Evolutionary conservation across 2,888 invertebrate genomes (phyloP).

Genomic region (Acleris emargana): DNA sequence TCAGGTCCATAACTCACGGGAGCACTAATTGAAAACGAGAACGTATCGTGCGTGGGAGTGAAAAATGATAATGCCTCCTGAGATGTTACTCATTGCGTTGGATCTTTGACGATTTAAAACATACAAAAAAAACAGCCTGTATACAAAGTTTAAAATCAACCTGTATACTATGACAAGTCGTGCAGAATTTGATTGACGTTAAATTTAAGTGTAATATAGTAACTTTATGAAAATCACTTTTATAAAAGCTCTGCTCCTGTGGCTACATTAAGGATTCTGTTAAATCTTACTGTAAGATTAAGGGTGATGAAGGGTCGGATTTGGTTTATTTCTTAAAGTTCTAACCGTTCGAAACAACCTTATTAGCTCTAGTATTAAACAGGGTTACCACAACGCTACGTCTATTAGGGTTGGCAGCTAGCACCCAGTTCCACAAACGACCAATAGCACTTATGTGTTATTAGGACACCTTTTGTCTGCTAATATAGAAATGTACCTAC

Average conservation of each 20-base stretch:
- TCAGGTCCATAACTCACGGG: slow-evolving; percentile 47
- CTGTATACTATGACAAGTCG: too few relatives aligned
- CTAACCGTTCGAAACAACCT: slow-evolving; percentile 22
- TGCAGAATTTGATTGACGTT: too few relatives aligned
- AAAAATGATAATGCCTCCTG: slow-evolving; percentile 48
- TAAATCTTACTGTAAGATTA: slow-evolving; percentile 20
- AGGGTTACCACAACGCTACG: slow-evolving; percentile 25
- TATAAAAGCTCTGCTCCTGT: background rate
- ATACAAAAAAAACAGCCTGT: background rate
- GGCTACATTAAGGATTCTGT: background rate
- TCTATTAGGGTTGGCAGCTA: slow-evolving; percentile 16
- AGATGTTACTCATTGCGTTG: slow-evolving; percentile 33
- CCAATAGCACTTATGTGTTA: too few relatives aligned
- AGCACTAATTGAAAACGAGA: slow-evolving; percentile 50
- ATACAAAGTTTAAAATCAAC: background rate
- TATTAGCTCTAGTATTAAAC: slow-evolving; percentile 21
- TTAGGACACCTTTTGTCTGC: too few relatives aligned
- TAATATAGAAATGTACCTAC: too few relatives aligned
- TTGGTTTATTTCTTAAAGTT: slow-evolving; percentile 9
- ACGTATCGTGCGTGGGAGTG: slow-evolving; percentile 44
- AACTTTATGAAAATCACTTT: too few relatives aligned
- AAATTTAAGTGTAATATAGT: too few relatives aligned
- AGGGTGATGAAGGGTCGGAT: slow-evolving; percentile 8
- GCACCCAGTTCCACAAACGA: background rate
- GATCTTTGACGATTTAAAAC: background rate